A percentile compares a stretch with the other conserved stretches of the same genome.
Conservation (phyloP, 1,140 invertebrate genomes). For the Tachypleus tridentatus region DNA sequence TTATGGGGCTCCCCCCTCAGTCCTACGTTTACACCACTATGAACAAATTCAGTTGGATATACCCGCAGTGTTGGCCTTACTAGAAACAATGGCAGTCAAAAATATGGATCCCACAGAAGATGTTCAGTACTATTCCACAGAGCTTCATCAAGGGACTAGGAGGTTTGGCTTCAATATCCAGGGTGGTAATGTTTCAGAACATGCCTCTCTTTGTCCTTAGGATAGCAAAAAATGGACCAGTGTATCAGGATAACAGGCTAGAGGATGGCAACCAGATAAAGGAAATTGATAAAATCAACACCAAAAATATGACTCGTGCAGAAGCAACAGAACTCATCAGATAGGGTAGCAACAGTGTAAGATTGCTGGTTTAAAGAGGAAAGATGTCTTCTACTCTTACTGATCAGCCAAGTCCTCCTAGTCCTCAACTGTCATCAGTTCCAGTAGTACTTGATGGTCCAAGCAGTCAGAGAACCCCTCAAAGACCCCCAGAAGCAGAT, state of each 20-base stretch:
- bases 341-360: conserved; percentile 54
- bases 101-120: conserved; percentile 25
- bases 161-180: conserved; percentile 77
- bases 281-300: conserved; percentile 64
- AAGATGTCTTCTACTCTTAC: too few relatives aligned
- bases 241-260: conserved; percentile 53
- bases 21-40: too few relatives aligned
- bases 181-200: conserved; percentile 65
- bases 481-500: too few relatives aligned
- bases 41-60: too few relatives aligned
- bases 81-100: too few relatives aligned
- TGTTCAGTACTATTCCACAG: conserved; percentile 48
- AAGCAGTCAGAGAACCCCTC: too few relatives aligned
- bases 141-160: conserved; percentile 53
- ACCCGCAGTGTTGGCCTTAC: too few relatives aligned
- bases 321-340: conserved; percentile 67
- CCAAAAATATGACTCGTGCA: conserved; percentile 64
- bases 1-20: too few relatives aligned
- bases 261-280: conserved; percentile 68
- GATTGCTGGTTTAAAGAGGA: conserved; percentile 49
- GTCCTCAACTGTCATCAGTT: too few relatives aligned
- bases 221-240: conserved; percentile 70
- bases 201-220: conserved; percentile 71
- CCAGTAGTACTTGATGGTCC: too few relatives aligned
- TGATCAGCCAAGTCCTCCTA: too few relatives aligned